Percentiles rank a stretch among this genome's conserved stretches.
These are phyloP conservation scores for Aurelia sp. DNA, from an alignment of 30 jellyfish, hydroid and myxozoan species.

Conservation along the genomic window DNA sequence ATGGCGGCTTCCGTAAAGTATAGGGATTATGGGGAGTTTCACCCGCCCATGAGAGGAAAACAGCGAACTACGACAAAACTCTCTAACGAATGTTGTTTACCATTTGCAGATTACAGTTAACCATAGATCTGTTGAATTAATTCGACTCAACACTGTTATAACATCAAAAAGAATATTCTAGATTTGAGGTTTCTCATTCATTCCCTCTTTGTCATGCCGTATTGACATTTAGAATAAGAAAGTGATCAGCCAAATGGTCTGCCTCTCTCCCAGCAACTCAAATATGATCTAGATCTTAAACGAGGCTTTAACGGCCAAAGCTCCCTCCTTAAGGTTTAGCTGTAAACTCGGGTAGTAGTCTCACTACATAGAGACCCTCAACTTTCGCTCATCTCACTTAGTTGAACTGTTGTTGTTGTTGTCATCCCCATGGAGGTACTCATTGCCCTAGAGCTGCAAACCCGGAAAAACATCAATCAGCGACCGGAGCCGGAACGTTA, in stretches of 20 bases:
- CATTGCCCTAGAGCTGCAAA: too few relatives aligned
- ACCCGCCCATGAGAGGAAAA: slow-evolving; percentile 31
- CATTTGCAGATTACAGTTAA: slow-evolving; percentile 33
- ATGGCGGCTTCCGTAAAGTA: slow-evolving; percentile 7
- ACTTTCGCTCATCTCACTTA: too few relatives aligned
- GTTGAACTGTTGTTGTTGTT: too few relatives aligned
- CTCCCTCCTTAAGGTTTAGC: too few relatives aligned
- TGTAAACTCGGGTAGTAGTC: too few relatives aligned
- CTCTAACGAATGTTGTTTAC: slow-evolving; percentile 28
- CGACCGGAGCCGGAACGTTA: too few relatives aligned
- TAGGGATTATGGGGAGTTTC: slow-evolving; percentile 1
- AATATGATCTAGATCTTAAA: too few relatives aligned
- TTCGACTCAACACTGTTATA: slow-evolving; percentile 18
- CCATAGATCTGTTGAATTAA: slow-evolving; percentile 16
- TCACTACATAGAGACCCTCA: too few relatives aligned
- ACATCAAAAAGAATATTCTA: slow-evolving; percentile 9
- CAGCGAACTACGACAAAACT: too few relatives aligned
- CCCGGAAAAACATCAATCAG: too few relatives aligned
- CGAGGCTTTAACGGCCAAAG: too few relatives aligned
- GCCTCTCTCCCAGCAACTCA: slow-evolving; percentile 1
- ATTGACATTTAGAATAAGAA: neutral
- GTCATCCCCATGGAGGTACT: too few relatives aligned
- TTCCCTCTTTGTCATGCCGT: neutral
- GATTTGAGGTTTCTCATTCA: slow-evolving; percentile 28
- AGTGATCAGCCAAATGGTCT: neutral